Evolutionary conservation across 2,797 vertebrate genomes (phyloP).

Genomic region (Schizothorax lantsangensis): DNA sequence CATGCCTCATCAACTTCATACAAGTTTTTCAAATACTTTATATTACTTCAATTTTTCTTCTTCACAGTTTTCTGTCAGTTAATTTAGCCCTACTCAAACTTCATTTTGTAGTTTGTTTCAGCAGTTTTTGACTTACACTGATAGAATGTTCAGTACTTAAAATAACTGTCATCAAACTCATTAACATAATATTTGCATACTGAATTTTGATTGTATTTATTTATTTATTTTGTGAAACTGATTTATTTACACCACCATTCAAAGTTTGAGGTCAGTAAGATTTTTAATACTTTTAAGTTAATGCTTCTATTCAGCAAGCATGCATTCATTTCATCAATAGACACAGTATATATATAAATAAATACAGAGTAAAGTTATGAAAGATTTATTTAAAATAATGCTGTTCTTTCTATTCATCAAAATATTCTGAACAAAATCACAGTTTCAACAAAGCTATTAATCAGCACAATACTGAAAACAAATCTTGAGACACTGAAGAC

Average conservation of each 20-base stretch:
- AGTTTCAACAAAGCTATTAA: neutral
- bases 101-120: neutral
- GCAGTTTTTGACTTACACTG: neutral
- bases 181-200: neutral
- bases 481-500: neutral
- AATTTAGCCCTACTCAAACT: neutral
- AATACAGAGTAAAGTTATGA: neutral
- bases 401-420: constrained; percentile 1
- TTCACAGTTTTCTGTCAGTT: neutral
- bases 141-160: neutral
- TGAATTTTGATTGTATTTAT: neutral
- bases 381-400: neutral
- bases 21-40: neutral
- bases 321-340: neutral
- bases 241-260: neutral
- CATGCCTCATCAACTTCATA: neutral
- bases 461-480: neutral
- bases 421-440: neutral
- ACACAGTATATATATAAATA: neutral
- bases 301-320: neutral
- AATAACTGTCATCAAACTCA: neutral
- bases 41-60: neutral
- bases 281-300: neutral
- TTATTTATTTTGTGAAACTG: neutral
- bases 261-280: neutral